Evolutionary conservation across 2,888 invertebrate species (phyloP), one percentile per base, ranked within the genome.

Genomic region (Criorhina ranunculi): DNA sequence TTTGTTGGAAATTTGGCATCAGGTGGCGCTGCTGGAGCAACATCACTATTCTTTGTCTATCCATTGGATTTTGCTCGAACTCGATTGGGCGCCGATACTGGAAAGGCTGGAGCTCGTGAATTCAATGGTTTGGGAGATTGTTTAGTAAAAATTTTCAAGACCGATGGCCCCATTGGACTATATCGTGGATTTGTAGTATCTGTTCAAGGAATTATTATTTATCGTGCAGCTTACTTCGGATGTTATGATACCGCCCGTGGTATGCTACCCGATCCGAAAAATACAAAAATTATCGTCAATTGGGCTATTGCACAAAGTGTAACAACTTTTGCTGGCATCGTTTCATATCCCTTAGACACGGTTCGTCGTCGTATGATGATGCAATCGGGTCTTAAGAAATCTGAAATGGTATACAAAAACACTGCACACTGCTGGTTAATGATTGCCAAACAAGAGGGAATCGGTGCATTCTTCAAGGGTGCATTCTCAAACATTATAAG

Each of bases 311-410:
- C 88, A 15, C 88, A 87, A 72, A 59, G 75, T 67, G 96, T 96
- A 64, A 96, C 96, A 59, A 95, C 97, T 73, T 94, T 95, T 80
- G 95, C 98, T 83, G 98, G 98, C 91, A 95, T 98, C 91, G 94
- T 97, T 87, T 97, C 97, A 35, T 98, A 98, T 93, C 98, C 98
- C 89, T 96, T 98, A 93, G 98, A 98, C 93, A 98, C 98, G 6
- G 95, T 96, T 90, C 94, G 98, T 92, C 94, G 98, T 93, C 95
- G 98, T 92, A 97, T 98, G 97, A 98, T 98, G 98, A 98, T 98
- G 98, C 98, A 98, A 93, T 97, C 97, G 87, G 97, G 97, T 75
- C 95, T 95, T 87, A 94, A 94, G 89, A 94, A 95, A 93, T 91
- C 92, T 72, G 96, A 97, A 59, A 94, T 96, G 86, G 92, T 96